These are phyloP conservation scores for Acanthoscelides obtectus DNA, from an alignment of 2,888 invertebrate genomes.

Conservation along the genomic window DNA sequence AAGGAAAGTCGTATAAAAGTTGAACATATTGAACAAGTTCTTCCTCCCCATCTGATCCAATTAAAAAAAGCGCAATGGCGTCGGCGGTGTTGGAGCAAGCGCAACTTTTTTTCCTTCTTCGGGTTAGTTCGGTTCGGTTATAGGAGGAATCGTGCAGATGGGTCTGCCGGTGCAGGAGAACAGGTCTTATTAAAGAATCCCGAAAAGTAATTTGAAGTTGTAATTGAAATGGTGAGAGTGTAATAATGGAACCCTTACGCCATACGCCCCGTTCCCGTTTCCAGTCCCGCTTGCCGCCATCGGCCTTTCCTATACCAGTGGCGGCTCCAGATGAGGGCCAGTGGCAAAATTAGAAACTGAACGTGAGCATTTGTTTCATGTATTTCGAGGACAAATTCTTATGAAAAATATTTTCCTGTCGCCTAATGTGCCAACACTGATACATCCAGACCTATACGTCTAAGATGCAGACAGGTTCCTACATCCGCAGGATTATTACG, in stretches of 20 bases:
- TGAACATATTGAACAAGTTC: not conserved
- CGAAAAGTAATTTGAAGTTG: conserved; percentile 50
- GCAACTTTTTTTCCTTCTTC: conserved; percentile 15
- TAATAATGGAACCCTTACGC: conserved; percentile 44
- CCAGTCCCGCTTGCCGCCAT: not conserved
- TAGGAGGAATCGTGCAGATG: conserved; percentile 28
- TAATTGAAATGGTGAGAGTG: conserved; percentile 50
- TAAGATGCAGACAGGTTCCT: no score
- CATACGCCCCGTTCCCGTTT: conserved; percentile 11
- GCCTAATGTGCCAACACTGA: no score
- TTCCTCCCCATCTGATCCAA: conserved; percentile 5
- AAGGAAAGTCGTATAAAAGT: not conserved
- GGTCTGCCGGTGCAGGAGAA: conserved; percentile 9
- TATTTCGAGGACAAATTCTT: no score
- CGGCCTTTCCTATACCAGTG: not conserved
- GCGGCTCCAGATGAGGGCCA: not conserved
- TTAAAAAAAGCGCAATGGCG: conserved; percentile 16
- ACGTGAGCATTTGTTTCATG: no score
- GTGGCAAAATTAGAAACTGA: no score
- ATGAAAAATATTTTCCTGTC: no score
- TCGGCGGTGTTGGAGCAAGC: conserved; percentile 11
- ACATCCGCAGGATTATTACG: no score
- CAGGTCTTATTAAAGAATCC: conserved; percentile 47
- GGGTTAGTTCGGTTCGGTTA: conserved; percentile 14
- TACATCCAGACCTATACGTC: no score